Evolutionary conservation across 2,888 invertebrate genomes (phyloP).

Genomic region (Euplagia quadripunctaria): DNA sequence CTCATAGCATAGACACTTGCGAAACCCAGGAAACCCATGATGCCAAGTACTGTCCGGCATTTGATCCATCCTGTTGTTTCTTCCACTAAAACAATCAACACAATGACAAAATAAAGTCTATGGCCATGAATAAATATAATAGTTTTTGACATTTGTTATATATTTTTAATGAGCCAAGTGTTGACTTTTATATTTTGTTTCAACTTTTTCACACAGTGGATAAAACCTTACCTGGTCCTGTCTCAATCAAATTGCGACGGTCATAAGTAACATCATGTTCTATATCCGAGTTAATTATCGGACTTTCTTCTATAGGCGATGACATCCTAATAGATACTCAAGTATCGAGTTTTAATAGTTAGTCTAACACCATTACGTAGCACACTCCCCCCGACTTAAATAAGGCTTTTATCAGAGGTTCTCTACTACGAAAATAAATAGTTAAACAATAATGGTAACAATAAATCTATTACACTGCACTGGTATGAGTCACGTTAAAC

Average conservation of each 20-base stretch:
- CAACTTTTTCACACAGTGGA: not conserved
- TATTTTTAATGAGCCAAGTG: not conserved
- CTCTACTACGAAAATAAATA: conserved; percentile 34
- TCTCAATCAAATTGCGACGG: conserved; percentile 72
- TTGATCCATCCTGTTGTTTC: conserved; percentile 91
- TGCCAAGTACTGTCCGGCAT: conserved; percentile 92
- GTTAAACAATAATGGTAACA: conserved; percentile 42
- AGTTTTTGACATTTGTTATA: not conserved
- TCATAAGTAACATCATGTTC: conserved; percentile 79
- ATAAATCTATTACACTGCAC: conserved; percentile 38
- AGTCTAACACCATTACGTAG: conserved; percentile 58
- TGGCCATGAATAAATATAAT: not conserved
- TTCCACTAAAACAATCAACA: conserved; percentile 69
- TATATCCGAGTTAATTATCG: conserved; percentile 80
- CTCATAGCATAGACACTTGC: conserved; percentile 96
- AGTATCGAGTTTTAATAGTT: conserved; percentile 31
- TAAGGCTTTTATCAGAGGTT: conserved; percentile 26
- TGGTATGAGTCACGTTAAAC: conserved; percentile 52
- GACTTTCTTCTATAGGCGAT: conserved; percentile 76
- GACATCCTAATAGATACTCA: conserved; percentile 64
- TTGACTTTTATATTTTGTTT: not conserved
- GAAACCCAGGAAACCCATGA: conserved; percentile 95
- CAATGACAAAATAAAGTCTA: conserved; percentile 16
- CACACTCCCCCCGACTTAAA: conserved; percentile 21
- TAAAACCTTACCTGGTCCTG: conserved; percentile 65